A percentile compares a stretch with the other conserved stretches of the same genome.
Conservation (phyloP, 1,140 invertebrate genomes). For the Pantala flavescens region DNA sequence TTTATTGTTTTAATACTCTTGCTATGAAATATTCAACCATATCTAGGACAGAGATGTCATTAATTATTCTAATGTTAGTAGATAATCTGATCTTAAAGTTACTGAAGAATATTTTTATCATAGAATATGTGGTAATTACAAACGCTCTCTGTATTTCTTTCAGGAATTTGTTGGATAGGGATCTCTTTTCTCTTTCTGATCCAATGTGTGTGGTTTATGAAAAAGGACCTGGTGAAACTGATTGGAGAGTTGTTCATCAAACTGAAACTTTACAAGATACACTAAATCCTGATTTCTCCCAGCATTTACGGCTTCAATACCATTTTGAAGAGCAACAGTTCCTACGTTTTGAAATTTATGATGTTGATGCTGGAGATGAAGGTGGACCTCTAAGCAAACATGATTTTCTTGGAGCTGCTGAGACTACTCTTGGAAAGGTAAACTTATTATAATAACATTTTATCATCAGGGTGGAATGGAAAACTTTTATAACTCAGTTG, state of each 20-base stretch:
- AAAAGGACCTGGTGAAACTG: conserved; percentile 34
- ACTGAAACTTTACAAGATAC: conserved; percentile 49
- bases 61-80: too few species aligned
- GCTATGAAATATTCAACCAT: too few species aligned
- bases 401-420: conserved; percentile 46
- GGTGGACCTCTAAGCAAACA: conserved; percentile 36
- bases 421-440: conserved; percentile 43
- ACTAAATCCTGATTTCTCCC: conserved; percentile 47
- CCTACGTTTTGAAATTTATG: conserved; percentile 42
- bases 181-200: conserved; percentile 52
- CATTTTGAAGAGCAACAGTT: conserved; percentile 42
- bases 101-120: too few species aligned
- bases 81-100: too few species aligned
- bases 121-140: too few species aligned
- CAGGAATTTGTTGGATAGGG: conserved; percentile 44
- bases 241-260: conserved; percentile 44
- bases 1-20: too few species aligned
- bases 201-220: conserved; percentile 49
- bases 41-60: too few species aligned
- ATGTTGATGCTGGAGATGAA: conserved; percentile 37
- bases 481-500: not conserved
- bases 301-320: conserved; percentile 38
- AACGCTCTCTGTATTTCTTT: conserved; percentile 24
- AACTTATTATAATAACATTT: conserved; percentile 23
- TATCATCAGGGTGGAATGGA: not conserved